Conservation (phyloP, 2,888 invertebrate genomes). For the Protodeltote pygarga region DNA sequence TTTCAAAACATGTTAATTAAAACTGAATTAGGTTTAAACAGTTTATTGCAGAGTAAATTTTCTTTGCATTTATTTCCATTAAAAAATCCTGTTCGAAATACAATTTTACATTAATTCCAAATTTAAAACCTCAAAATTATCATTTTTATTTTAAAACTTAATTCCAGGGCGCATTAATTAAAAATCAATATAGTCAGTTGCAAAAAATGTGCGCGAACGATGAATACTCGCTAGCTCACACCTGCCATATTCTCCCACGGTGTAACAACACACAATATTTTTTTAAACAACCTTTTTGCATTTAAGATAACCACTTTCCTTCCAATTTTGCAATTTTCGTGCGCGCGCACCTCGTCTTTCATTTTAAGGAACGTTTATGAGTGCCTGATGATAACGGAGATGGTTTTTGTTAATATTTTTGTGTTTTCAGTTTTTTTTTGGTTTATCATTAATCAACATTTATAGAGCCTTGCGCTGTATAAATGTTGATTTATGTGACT, state of each 20-base stretch:
- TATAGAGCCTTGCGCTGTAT: background rate
- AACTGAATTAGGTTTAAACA: too few species aligned
- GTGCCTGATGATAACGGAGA: slow-evolving; percentile 40
- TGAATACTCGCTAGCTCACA: slow-evolving; percentile 62
- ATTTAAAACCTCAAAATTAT: slow-evolving; percentile 33
- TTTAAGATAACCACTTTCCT: slow-evolving; percentile 81
- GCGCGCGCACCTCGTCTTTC: slow-evolving; percentile 60
- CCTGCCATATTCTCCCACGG: slow-evolving; percentile 84
- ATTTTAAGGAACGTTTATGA: slow-evolving; percentile 58
- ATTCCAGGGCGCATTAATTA: slow-evolving; percentile 68
- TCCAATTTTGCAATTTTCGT: slow-evolving; percentile 78
- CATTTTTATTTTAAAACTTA: slow-evolving; percentile 44
- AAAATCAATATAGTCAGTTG: slow-evolving; percentile 74
- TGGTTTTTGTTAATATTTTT: slow-evolving; percentile 29
- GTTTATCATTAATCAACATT: background rate
- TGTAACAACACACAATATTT: slow-evolving; percentile 68
- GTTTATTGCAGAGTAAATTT: too few species aligned
- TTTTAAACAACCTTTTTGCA: slow-evolving; percentile 67
- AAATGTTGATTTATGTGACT: background rate
- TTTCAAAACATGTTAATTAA: too few species aligned
- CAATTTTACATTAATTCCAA: slow-evolving; percentile 39
- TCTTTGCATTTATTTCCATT: too few species aligned
- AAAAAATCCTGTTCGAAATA: too few species aligned
- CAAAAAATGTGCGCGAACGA: slow-evolving; percentile 59
- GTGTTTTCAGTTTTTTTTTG: slow-evolving; percentile 5